phyloP scores from a whole-genome alignment of 1,140 invertebrate species.

The Stenopsyche tienmushanensis region DNA sequence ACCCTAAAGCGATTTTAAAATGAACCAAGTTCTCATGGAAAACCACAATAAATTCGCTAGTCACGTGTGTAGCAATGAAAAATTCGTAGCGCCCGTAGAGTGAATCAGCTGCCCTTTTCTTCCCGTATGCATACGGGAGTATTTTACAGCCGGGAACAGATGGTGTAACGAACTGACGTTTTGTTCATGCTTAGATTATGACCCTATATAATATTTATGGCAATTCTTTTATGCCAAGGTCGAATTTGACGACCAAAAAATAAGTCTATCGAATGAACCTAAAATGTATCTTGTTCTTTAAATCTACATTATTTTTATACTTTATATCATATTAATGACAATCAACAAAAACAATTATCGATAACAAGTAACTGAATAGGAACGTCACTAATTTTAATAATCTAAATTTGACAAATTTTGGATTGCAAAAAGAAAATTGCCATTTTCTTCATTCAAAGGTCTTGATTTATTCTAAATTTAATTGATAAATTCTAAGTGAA shows the following conservation, averaged over 20 bases:
- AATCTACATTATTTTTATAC: neutral
- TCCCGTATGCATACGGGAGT: conserved; percentile 36
- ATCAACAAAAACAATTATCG: neutral
- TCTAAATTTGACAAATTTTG: too few relatives aligned
- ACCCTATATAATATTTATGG: conserved; percentile 23
- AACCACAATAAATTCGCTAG: conserved; percentile 18
- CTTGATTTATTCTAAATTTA: too few relatives aligned
- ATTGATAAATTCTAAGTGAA: too few relatives aligned
- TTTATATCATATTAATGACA: neutral
- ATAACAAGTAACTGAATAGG: neutral
- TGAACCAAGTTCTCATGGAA: too few relatives aligned
- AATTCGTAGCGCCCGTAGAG: conserved; percentile 31
- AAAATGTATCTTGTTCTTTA: neutral
- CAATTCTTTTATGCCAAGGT: too few relatives aligned
- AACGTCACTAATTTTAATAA: too few relatives aligned
- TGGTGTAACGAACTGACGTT: conserved; percentile 21
- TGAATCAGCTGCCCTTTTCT: conserved; percentile 20
- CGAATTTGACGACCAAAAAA: neutral
- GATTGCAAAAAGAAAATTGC: too few relatives aligned
- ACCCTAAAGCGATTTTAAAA: too few relatives aligned
- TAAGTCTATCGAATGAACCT: neutral
- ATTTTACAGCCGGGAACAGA: conserved; percentile 25
- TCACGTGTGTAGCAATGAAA: conserved; percentile 37
- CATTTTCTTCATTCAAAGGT: too few relatives aligned
- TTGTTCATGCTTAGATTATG: conserved; percentile 27